Conservation (phyloP, 2,797 vertebrate species). For the Amphiprion clarkii region DNA sequence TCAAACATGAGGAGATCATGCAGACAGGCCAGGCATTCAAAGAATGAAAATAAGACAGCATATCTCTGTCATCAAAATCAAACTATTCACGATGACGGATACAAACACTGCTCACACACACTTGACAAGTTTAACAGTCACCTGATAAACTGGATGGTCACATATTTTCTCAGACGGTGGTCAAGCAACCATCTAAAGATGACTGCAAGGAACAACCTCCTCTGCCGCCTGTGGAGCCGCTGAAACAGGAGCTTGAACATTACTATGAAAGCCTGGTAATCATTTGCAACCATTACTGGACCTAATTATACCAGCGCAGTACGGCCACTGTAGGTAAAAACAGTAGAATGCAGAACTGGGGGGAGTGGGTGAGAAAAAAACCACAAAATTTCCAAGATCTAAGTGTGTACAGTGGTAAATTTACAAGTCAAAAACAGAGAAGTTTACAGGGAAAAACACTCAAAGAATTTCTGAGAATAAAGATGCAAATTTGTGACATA, state of each 20-base stretch:
- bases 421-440: too few species aligned
- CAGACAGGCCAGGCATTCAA: background rate
- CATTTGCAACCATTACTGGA: background rate
- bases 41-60: background rate
- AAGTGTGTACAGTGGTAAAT: too few species aligned
- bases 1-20: background rate
- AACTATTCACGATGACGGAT: accelerated
- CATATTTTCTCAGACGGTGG: background rate
- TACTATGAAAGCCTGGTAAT: constrained; percentile 16
- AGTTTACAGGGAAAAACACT: too few species aligned
- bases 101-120: background rate
- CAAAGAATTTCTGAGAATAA: too few species aligned
- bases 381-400: too few species aligned
- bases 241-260: too few species aligned
- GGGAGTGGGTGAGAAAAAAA: too few species aligned
- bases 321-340: too few species aligned
- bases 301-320: too few species aligned
- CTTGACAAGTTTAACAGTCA: background rate
- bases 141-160: background rate
- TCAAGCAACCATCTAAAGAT: background rate
- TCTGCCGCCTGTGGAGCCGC: accelerated
- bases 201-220: accelerated
- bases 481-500: too few species aligned
- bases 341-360: too few species aligned
- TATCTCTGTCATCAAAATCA: background rate